Percentiles rank a stretch among this genome's conserved stretches.
Conservation (phyloP, 1,140 invertebrate genomes). For the Pentalonia nigronervosa region DNA sequence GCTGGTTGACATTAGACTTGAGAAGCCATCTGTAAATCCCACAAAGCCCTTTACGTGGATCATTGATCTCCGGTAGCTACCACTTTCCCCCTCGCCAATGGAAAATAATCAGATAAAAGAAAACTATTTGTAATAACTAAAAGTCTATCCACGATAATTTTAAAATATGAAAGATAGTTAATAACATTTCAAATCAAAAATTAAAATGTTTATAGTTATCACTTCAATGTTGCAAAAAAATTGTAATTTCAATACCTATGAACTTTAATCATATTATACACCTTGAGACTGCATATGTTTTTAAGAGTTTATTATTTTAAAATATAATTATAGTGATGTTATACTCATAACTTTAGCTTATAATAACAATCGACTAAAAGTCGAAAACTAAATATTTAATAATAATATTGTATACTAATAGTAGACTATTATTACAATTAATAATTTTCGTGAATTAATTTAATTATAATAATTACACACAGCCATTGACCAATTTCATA, state of each 20-base stretch:
- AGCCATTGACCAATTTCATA: background rate
- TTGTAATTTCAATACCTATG: background rate
- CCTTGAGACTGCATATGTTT: background rate
- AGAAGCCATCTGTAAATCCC: slow-evolving; percentile 22
- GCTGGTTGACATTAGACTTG: background rate
- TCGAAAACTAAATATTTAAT: background rate
- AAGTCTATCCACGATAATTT: background rate
- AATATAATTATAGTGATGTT: too few species aligned
- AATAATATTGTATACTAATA: background rate
- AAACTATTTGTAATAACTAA: background rate
- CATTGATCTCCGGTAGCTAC: background rate
- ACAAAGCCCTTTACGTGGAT: background rate
- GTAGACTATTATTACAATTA: background rate
- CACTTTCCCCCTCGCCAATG: background rate
- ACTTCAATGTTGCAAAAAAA: background rate
- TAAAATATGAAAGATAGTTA: background rate
- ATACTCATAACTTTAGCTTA: too few species aligned
- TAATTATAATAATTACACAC: background rate
- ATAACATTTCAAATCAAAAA: background rate
- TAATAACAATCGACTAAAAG: background rate
- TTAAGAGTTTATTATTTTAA: too few species aligned
- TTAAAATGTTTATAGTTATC: background rate
- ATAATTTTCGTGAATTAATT: background rate
- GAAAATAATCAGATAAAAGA: background rate
- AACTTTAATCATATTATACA: background rate